Evolutionary conservation across 2,888 invertebrate genomes (phyloP), one percentile per base, ranked within the genome.

Genomic region (Crepidodera aurea): DNA sequence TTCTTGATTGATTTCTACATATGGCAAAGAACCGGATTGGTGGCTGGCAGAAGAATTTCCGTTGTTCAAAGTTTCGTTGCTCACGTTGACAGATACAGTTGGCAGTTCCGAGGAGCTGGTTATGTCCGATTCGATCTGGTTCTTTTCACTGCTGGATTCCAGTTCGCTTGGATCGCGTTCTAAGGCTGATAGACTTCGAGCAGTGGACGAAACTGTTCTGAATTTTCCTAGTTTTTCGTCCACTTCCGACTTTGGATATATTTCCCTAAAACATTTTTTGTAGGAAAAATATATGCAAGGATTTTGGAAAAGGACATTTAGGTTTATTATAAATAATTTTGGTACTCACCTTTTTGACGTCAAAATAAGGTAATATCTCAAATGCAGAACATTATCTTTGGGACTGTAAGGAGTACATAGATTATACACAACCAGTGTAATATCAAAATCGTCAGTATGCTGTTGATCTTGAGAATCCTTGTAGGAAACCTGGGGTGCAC

Each of bases 381-480:
- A 79, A 63, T 82, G 80, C 10, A 87, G 68, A 18, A 77, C 73
- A 62, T 77, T 76, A 53, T 79, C 79, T 8, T 70, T 73, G 5
- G 76, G 71, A 51, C 73, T 72, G 55, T 72, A 72, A 6, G 80
- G 78, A 50, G 78, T 79, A 60, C 79, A 86, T 77, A 75, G 81
- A 67, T 87, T 86, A n/a, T 87, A 84, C 27, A 90, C 86, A 12
- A 90, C 84, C 34, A 90, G 78, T 0, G 88, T 87, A 13, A 90
- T 84, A 71, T 89, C 87, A 76, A 89, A 90, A 72, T 88, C 88
- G 65, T 89, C 88, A 0, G 84, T 84, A 63, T 86, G 86, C 63
- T 84, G 84, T 12, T 83, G 82, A 67, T 87, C 86, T 67, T 87
- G 86, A 0, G 83, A 81, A 71, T 87, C 87, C 67, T 84, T 84